phyloP scores from a whole-genome alignment of 2,797 vertebrate species.

The Coluber constrictor region DNA sequence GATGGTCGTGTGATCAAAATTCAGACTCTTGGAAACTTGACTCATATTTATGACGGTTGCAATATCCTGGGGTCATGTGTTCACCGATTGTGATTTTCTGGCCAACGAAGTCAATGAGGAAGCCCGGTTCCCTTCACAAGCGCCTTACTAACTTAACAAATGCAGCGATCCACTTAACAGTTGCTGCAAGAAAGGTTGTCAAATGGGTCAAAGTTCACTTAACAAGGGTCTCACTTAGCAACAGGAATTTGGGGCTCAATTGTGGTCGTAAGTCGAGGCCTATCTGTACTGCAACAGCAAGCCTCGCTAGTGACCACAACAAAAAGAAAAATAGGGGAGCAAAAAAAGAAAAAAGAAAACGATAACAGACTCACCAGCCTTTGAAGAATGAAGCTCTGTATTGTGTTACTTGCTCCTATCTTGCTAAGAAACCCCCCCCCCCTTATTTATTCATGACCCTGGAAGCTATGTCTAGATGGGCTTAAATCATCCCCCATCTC shows the following conservation, averaged over 20 bases:
- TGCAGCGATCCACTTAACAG: neutral
- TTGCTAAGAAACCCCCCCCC: constrained; percentile 58
- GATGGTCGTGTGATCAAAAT: neutral
- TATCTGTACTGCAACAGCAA: constrained; percentile 39
- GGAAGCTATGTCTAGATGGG: constrained; percentile 60
- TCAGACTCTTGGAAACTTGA: neutral
- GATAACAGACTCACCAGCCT: constrained; percentile 38
- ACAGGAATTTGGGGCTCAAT: neutral
- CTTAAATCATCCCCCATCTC: constrained; percentile 60
- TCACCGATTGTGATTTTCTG: neutral
- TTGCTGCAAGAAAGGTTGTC: neutral
- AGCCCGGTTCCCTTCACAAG: neutral
- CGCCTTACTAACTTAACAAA: neutral
- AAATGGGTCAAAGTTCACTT: neutral
- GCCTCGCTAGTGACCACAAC: constrained; percentile 55
- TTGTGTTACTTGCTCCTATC: constrained; percentile 59
- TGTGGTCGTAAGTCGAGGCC: neutral
- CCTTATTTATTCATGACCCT: constrained; percentile 62
- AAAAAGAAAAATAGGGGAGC: constrained; percentile 56
- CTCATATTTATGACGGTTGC: neutral
- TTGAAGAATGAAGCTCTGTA: constrained; percentile 59
- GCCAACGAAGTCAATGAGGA: neutral
- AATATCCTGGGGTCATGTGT: neutral
- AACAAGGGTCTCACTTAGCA: neutral
- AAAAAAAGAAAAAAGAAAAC: constrained; percentile 51